A percentile compares a stretch with the other conserved stretches of the same genome.
Evolutionary conservation across 2,888 invertebrate species (phyloP).

Genomic region (Eristalinus aeneus): DNA sequence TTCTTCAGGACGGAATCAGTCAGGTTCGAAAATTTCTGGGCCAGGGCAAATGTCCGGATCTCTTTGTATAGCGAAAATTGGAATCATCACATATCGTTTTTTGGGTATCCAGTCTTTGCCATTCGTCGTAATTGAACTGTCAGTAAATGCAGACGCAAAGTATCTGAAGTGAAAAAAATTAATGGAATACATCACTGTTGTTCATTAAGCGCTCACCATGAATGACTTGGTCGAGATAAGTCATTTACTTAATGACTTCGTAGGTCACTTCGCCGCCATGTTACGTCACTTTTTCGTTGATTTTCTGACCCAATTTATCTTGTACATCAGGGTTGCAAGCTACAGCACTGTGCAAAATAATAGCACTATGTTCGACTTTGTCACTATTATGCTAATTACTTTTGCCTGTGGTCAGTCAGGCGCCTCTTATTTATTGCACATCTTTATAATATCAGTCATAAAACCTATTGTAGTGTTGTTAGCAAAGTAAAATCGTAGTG

Average conservation of each 20-base stretch:
- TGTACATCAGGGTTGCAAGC: conserved; percentile 80
- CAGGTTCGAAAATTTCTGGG: conserved; percentile 84
- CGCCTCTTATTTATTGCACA: no score
- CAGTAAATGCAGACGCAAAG: conserved; percentile 82
- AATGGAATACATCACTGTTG: no score
- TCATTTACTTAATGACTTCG: conserved; percentile 78
- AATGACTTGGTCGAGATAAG: conserved; percentile 79
- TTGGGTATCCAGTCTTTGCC: neutral
- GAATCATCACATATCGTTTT: neutral
- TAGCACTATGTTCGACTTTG: no score
- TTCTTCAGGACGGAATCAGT: conserved; percentile 82
- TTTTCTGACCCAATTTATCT: conserved; percentile 78
- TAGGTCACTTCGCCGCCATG: conserved; percentile 78
- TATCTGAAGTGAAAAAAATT: conserved; percentile 75
- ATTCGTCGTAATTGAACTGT: conserved; percentile 80
- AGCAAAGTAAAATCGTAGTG: no score
- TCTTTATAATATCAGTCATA: no score
- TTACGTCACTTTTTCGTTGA: conserved; percentile 75
- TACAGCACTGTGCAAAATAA: no score
- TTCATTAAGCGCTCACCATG: conserved; percentile 73
- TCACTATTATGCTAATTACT: no score
- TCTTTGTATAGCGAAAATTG: conserved; percentile 81
- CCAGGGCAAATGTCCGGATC: conserved; percentile 81
- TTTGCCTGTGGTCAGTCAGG: no score
- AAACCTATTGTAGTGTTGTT: no score